phyloP scores from a whole-genome alignment of 2,113 vertebrate genomes.

The Coreoperca whiteheadi region DNA sequence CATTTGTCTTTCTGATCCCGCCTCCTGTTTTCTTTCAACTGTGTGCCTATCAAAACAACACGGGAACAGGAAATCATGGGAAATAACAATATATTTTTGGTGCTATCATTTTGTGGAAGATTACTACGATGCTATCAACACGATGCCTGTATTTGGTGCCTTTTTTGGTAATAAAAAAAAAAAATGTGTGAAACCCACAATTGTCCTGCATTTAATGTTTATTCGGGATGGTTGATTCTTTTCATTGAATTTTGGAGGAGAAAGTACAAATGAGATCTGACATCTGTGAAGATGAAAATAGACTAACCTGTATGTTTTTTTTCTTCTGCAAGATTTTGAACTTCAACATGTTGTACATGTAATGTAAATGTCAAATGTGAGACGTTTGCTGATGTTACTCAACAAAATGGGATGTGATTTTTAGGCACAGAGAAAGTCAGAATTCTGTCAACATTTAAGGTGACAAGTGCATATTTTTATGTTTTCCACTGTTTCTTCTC shows the following conservation, averaged over 20 bases:
- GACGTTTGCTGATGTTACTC: not conserved
- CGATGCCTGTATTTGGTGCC: conserved; percentile 79
- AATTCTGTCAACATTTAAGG: not conserved
- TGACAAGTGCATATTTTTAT: not conserved
- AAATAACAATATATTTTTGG: conserved; percentile 82
- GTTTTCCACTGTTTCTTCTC: not conserved
- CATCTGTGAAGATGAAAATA: not conserved
- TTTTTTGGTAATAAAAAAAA: conserved; percentile 77
- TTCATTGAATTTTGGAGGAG: not conserved
- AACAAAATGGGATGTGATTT: not conserved
- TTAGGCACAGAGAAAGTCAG: not conserved
- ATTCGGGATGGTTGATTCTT: not conserved
- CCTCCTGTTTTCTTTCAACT: conserved; percentile 53
- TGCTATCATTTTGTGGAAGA: conserved; percentile 86
- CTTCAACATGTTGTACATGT: not conserved
- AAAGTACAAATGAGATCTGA: not conserved
- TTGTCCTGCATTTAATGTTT: not conserved
- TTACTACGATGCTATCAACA: conserved; percentile 77
- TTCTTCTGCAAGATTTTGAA: not conserved
- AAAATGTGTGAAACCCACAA: conserved; percentile 4
- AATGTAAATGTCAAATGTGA: not conserved
- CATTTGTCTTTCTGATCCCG: conserved; percentile 15
- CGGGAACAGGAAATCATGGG: conserved; percentile 62
- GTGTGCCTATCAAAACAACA: conserved; percentile 76
- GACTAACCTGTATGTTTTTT: no score